Evolutionary conservation across 2,113 vertebrate species (phyloP).

Genomic region (Speoplatyrhinus poulsoni): DNA sequence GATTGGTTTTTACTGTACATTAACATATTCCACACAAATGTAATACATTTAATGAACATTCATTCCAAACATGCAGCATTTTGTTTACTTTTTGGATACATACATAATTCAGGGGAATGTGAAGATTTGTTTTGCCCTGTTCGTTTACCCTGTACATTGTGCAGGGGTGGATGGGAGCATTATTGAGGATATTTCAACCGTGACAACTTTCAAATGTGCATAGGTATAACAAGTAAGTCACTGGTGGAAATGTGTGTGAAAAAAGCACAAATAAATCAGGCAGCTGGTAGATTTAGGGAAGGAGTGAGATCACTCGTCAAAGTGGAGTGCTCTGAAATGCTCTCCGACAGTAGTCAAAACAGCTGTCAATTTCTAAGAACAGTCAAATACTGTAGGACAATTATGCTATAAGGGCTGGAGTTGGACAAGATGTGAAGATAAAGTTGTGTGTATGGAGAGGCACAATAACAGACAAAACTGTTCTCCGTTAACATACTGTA

Average conservation of each 20-base stretch:
- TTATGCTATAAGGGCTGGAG: conserved; percentile 15
- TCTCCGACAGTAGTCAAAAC: conserved; percentile 40
- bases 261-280: conserved; percentile 34
- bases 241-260: conserved; percentile 37
- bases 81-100: conserved; percentile 9
- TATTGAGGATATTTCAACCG: conserved; percentile 48
- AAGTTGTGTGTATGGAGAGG: conserved; percentile 21
- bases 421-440: conserved; percentile 29
- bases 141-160: conserved; percentile 45
- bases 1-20: too few relatives aligned
- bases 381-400: conserved; percentile 38
- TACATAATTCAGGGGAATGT: conserved; percentile 25
- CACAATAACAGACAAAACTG: conserved; percentile 34
- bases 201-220: conserved; percentile 39
- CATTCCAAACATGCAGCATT: too few relatives aligned
- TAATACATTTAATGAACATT: too few relatives aligned
- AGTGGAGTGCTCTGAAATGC: conserved; percentile 2
- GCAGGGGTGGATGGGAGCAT: conserved; percentile 50
- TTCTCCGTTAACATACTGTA: conserved; percentile 31
- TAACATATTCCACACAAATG: too few relatives aligned
- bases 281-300: conserved; percentile 17
- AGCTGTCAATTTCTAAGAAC: conserved; percentile 42
- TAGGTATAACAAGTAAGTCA: conserved; percentile 63
- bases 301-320: conserved; percentile 25
- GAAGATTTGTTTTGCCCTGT: conserved; percentile 29